Conservation (phyloP, 1,140 invertebrate species). For the Psilanteris sp. region DNA sequence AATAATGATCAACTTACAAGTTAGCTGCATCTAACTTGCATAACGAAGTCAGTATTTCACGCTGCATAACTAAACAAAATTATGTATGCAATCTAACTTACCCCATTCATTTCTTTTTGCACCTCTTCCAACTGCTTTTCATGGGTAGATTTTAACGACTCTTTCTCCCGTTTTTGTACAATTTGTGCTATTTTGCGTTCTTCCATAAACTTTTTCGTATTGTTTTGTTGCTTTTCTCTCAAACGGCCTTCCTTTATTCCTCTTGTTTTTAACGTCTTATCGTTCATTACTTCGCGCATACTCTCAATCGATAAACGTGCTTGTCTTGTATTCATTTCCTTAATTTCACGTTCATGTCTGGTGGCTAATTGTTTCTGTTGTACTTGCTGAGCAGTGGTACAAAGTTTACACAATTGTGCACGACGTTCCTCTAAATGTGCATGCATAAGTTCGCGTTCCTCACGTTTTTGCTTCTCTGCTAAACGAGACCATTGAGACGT, state of each 20-base stretch:
- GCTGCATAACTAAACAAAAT: conserved; percentile 5
- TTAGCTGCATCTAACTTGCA: conserved; percentile 9
- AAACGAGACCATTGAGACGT: conserved; percentile 96
- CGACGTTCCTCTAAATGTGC: conserved; percentile 92
- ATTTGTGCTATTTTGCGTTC: conserved; percentile 93
- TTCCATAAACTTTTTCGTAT: conserved; percentile 99
- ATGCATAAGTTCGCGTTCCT: conserved; percentile 93
- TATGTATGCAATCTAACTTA: conserved; percentile 78
- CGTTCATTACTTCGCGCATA: conserved; percentile 95
- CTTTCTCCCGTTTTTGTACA: conserved; percentile 95
- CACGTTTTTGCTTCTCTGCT: conserved; percentile 91
- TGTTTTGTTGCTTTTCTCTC: conserved; percentile 98
- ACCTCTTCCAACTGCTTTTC: conserved; percentile 95
- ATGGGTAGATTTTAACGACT: conserved; percentile 94
- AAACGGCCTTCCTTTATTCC: conserved; percentile 96
- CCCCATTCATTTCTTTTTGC: conserved; percentile 93
- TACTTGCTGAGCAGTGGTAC: conserved; percentile 89
- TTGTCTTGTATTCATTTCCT: conserved; percentile 97
- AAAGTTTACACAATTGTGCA: conserved; percentile 90
- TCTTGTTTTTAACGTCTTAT: conserved; percentile 98
- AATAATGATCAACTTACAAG: conserved; percentile 9
- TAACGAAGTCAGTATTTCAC: conserved; percentile 3
- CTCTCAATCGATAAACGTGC: conserved; percentile 98
- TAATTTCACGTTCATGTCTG: conserved; percentile 95
- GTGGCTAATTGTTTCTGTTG: conserved; percentile 95